Evolutionary conservation across 2,113 vertebrate genomes (phyloP).

Genomic region (Lagopus leucura): DNA sequence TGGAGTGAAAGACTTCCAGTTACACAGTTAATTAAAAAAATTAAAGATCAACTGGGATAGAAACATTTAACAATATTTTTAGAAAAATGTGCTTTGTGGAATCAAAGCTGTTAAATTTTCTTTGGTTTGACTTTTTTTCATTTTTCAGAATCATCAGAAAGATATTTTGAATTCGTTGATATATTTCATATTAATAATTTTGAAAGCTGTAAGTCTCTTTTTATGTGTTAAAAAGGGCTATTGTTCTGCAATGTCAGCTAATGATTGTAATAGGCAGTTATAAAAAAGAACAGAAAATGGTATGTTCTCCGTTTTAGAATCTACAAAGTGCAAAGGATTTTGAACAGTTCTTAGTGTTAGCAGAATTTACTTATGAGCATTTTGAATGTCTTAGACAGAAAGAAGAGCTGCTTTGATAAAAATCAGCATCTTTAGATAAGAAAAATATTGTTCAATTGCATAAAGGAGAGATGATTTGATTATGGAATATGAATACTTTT

Average conservation of each 20-base stretch:
- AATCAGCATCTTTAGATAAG: not conserved
- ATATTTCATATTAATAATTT: conserved; percentile 1
- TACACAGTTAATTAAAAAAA: not conserved
- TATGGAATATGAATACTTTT: not conserved
- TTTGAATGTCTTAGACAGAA: not conserved
- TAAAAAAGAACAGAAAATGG: not conserved
- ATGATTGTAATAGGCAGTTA: not conserved
- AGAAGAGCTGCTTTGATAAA: not conserved
- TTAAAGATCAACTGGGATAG: not conserved
- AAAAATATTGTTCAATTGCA: not conserved
- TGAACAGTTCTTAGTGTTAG: not conserved
- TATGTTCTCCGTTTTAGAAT: not conserved
- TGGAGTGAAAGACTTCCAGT: not conserved
- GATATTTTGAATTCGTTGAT: not conserved
- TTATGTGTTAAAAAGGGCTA: not conserved
- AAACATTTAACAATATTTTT: not conserved
- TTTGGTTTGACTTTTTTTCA: not conserved
- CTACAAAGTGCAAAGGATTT: not conserved
- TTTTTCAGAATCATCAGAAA: conserved; percentile 5
- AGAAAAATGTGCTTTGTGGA: not conserved
- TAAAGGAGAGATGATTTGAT: not conserved
- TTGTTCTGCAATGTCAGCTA: not conserved
- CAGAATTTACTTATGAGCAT: not conserved
- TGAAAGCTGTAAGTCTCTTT: not conserved
- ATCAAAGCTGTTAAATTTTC: not conserved